A percentile compares a stretch with the other conserved stretches of the same genome.
Conservation (phyloP, 2,797 vertebrate genomes). For the Cercopithecus hamlyni region DNA sequence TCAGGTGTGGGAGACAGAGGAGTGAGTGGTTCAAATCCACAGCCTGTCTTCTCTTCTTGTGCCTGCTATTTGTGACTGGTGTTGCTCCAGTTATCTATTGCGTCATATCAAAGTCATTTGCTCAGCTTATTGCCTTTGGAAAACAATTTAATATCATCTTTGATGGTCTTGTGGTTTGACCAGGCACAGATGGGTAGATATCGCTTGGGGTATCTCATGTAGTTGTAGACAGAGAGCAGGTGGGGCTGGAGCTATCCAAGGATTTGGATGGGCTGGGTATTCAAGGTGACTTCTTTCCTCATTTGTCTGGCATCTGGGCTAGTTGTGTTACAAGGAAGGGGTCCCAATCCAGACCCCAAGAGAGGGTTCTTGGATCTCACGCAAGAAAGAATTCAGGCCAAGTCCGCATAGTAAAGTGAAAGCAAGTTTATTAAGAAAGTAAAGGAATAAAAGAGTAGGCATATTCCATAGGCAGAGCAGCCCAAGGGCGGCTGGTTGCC, state of each 20-base stretch:
- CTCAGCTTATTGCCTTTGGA: not conserved
- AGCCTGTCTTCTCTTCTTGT: not conserved
- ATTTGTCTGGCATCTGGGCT: not conserved
- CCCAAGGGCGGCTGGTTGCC: not conserved
- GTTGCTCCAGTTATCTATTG: too few relatives aligned
- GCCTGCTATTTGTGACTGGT: not conserved
- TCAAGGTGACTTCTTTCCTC: not conserved
- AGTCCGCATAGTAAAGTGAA: not conserved
- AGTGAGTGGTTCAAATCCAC: not conserved
- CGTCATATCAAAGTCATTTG: not conserved
- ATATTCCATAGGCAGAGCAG: not conserved
- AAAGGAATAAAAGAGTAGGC: not conserved
- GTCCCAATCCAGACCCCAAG: not conserved
- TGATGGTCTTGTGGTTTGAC: not conserved
- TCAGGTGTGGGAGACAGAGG: not conserved
- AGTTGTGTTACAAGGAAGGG: not conserved
- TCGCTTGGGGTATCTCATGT: not conserved
- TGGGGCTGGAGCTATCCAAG: not conserved
- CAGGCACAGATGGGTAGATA: not conserved
- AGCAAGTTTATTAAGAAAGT: not conserved
- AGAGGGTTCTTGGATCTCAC: not conserved
- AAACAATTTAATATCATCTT: not conserved
- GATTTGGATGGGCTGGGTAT: not conserved
- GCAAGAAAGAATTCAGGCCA: not conserved
- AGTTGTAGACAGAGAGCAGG: not conserved